phyloP scores from a whole-genome alignment of 53 echinoderm and acorn worm genomes.

The Holothuria leucospilota region DNA sequence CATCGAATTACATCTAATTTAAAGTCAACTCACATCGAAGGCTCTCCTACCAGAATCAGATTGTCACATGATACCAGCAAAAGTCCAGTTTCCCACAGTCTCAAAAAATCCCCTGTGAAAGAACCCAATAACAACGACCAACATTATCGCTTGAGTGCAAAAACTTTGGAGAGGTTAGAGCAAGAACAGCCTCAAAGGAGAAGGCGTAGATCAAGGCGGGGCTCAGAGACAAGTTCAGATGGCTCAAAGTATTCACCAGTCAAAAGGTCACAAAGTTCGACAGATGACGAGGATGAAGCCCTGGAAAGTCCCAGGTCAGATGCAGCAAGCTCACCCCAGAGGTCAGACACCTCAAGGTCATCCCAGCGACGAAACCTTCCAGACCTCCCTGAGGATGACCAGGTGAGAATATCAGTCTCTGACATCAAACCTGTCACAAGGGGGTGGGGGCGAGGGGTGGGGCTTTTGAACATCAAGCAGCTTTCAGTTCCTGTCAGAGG shows the following conservation, averaged over 20 bases:
- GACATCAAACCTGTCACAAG: too few relatives aligned
- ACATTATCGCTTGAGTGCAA: constrained; percentile 19
- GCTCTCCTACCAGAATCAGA: not conserved
- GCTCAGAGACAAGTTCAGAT: constrained; percentile 11
- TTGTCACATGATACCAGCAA: not conserved
- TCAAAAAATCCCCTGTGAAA: not conserved
- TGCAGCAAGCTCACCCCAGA: not conserved
- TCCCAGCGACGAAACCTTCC: constrained; percentile 29
- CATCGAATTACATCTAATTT: constrained; percentile 13
- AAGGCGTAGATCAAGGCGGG: constrained; percentile 8
- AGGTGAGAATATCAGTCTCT: constrained; percentile 36
- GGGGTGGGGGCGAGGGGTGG: too few relatives aligned
- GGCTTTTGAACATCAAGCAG: too few relatives aligned
- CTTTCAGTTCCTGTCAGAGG: too few relatives aligned
- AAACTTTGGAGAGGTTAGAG: constrained; percentile 29
- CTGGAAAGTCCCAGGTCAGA: constrained; percentile 13
- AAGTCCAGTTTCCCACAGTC: not conserved
- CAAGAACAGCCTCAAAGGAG: not conserved
- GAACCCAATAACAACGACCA: constrained; percentile 27
- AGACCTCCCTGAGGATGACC: constrained; percentile 24
- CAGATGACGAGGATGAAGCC: constrained; percentile 22
- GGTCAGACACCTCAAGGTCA: not conserved
- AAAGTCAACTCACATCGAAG: not conserved
- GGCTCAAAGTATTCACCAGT: constrained; percentile 25
- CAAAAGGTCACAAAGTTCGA: constrained; percentile 2